Percentiles rank a stretch among this genome's conserved stretches.
Evolutionary conservation across 1,140 invertebrate genomes (phyloP).

Genomic region (Anastrepha ludens): DNA sequence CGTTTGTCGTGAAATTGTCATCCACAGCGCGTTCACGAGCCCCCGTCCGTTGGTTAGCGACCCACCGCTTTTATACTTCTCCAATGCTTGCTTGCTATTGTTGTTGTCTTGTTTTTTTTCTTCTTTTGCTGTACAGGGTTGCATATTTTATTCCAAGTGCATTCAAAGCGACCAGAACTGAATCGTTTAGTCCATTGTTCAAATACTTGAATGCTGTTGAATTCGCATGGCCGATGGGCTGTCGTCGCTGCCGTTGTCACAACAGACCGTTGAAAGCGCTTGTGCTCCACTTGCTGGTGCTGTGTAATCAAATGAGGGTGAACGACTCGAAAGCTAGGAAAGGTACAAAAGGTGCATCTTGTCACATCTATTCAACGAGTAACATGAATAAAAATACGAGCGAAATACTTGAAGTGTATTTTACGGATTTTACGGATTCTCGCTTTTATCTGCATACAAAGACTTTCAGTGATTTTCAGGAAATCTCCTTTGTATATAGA

Average conservation of each 20-base stretch:
- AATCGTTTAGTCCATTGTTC: slow-evolving; percentile 37
- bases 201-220: slow-evolving; percentile 31
- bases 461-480: no score
- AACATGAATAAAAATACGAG: background rate
- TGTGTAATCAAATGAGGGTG: background rate
- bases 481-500: no score
- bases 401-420: background rate
- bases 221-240: slow-evolving; percentile 34
- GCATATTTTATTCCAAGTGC: slow-evolving; percentile 46
- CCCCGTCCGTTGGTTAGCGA: background rate
- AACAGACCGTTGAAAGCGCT: slow-evolving; percentile 23
- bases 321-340: background rate
- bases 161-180: slow-evolving; percentile 26
- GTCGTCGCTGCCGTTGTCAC: background rate
- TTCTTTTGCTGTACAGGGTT: background rate
- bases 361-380: background rate
- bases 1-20: slow-evolving; percentile 45
- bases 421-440: background rate
- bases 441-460: background rate
- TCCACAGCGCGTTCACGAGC: background rate
- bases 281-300: slow-evolving; percentile 27
- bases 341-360: background rate
- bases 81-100: background rate
- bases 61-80: background rate
- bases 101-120: background rate